A percentile compares a stretch with the other conserved stretches of the same genome.
phyloP scores from a whole-genome alignment of 2,888 invertebrate species.

The Phlogophora meticulosa region DNA sequence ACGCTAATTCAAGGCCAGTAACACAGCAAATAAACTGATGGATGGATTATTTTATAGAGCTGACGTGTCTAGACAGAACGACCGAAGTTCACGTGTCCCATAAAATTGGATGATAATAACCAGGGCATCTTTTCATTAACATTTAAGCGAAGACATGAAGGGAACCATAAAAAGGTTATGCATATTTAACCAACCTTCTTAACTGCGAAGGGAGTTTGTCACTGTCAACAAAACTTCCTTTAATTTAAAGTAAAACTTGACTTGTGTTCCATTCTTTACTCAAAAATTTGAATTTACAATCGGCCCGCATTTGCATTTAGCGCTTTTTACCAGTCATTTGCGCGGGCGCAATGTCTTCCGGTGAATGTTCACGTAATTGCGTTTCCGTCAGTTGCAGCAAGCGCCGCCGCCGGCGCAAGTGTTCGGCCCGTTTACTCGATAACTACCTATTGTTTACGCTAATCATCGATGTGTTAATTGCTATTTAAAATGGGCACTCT shows the following conservation, averaged over 20 bases:
- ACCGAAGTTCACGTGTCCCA: conserved; percentile 36
- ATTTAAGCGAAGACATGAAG: neutral
- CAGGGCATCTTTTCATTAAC: conserved; percentile 19
- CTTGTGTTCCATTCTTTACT: conserved; percentile 30
- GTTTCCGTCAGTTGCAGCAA: conserved; percentile 66
- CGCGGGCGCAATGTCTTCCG: conserved; percentile 67
- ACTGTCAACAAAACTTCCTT: conserved; percentile 50
- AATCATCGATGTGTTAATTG: conserved; percentile 69
- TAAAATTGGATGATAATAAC: conserved; percentile 38
- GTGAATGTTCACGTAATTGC: conserved; percentile 71
- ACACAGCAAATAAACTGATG: conserved; percentile 40
- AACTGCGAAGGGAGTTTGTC: conserved; percentile 33
- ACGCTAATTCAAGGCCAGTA: conserved; percentile 54
- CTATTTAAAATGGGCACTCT: conserved; percentile 53
- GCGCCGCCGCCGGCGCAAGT: conserved; percentile 61
- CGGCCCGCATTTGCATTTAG: conserved; percentile 59
- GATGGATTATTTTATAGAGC: conserved; percentile 50
- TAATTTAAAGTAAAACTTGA: conserved; percentile 32
- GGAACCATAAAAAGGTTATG: conserved; percentile 7
- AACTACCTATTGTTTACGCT: conserved; percentile 66
- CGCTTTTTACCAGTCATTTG: conserved; percentile 59
- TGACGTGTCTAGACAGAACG: conserved; percentile 54
- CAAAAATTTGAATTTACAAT: conserved; percentile 57
- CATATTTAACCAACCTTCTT: conserved; percentile 21
- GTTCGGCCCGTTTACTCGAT: conserved; percentile 65